These are phyloP conservation scores for Lycocorax pyrrhopterus DNA, from an alignment of 2,113 vertebrate genomes.

Conservation along the genomic window DNA sequence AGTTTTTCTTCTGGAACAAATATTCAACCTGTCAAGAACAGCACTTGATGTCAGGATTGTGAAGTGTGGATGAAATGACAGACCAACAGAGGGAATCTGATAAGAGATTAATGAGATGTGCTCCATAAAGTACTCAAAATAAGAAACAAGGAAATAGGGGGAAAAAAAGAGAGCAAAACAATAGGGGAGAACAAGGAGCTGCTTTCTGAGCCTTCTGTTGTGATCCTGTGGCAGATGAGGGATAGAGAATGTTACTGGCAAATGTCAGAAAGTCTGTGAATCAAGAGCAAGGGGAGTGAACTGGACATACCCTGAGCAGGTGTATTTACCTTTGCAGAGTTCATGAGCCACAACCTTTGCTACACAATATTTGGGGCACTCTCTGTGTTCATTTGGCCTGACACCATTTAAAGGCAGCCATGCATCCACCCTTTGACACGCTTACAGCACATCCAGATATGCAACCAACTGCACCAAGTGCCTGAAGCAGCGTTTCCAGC, in stretches of 20 bases:
- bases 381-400: neutral
- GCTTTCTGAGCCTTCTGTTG: neutral
- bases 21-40: neutral
- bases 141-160: neutral
- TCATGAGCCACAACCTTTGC: neutral
- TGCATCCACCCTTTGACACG: neutral
- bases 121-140: neutral
- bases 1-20: neutral
- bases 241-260: neutral
- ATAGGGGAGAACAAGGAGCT: neutral
- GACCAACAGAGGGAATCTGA: constrained; percentile 10
- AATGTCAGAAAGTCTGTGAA: neutral
- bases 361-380: neutral
- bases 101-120: constrained; percentile 10
- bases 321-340: neutral
- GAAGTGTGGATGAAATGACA: neutral
- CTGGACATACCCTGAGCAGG: no score
- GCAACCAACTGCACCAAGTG: neutral
- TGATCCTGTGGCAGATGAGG: neutral
- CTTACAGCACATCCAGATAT: neutral
- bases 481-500: neutral
- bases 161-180: neutral
- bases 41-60: neutral
- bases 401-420: neutral
- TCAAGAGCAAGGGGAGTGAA: neutral